phyloP scores from a whole-genome alignment of 2,113 vertebrate species.

The Cryptotis parvus region DNA sequence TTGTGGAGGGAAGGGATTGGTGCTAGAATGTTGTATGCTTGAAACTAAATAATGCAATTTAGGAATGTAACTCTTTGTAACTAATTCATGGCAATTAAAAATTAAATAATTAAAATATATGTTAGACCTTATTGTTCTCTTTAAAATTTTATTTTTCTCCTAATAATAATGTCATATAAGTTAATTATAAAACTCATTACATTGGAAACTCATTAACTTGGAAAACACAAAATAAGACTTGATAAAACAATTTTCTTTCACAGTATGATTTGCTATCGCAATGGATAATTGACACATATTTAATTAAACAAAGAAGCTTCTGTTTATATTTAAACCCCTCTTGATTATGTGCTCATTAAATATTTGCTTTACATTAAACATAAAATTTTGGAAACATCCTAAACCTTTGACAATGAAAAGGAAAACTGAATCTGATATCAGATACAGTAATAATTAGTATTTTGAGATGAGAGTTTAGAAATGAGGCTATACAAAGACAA shows the following conservation, averaged over 20 bases:
- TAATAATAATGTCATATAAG: conserved; percentile 60
- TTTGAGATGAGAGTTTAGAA: conserved; percentile 47
- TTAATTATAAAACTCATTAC: conserved; percentile 69
- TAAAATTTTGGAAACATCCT: conserved; percentile 68
- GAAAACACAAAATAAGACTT: conserved; percentile 65
- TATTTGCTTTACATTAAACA: conserved; percentile 70
- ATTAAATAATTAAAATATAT: not conserved
- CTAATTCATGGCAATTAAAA: not conserved
- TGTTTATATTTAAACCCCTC: conserved; percentile 73
- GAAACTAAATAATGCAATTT: too few species aligned
- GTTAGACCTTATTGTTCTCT: conserved; percentile 50
- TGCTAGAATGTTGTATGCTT: too few species aligned
- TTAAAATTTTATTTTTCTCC: conserved; percentile 68
- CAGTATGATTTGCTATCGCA: conserved; percentile 50
- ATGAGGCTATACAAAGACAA: conserved; percentile 36
- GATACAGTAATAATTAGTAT: conserved; percentile 56
- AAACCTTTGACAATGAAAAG: conserved; percentile 48
- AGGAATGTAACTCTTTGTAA: too few species aligned
- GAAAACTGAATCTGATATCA: conserved; percentile 47
- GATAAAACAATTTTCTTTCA: conserved; percentile 69
- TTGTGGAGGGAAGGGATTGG: too few species aligned
- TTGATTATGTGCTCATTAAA: conserved; percentile 72
- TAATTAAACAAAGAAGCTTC: conserved; percentile 55
- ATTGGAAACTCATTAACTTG: conserved; percentile 69
- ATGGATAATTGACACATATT: conserved; percentile 72